Evolutionary conservation across 1,140 invertebrate species (phyloP).

Genomic region (Elymnias hypermnestra): DNA sequence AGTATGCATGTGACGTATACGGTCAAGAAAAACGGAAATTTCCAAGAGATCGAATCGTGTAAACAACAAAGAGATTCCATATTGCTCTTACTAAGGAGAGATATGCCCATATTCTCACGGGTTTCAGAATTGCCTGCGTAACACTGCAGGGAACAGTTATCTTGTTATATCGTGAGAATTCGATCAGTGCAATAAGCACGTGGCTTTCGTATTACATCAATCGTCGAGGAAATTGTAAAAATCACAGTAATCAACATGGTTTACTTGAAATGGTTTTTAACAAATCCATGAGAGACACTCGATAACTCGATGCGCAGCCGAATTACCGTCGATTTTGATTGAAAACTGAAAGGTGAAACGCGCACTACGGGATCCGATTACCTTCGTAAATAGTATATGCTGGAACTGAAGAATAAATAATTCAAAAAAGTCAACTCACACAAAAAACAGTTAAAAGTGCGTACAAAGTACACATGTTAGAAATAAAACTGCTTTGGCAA

Average conservation of each 20-base stretch:
- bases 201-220: background rate
- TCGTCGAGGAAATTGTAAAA: background rate
- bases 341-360: conserved; percentile 44
- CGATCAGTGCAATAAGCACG: background rate
- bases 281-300: conserved; percentile 3
- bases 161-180: no score
- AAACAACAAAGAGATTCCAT: no score
- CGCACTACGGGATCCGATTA: conserved; percentile 31
- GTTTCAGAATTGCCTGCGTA: no score
- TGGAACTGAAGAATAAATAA: conserved; percentile 5
- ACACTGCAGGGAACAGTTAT: no score
- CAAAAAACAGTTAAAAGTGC: no score
- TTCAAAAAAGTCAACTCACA: background rate
- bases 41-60: no score
- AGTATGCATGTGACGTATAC: no score
- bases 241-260: background rate
- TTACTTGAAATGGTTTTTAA: conserved; percentile 5
- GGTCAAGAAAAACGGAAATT: no score
- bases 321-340: conserved; percentile 38
- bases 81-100: no score
- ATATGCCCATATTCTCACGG: no score
- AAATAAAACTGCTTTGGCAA: no score
- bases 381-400: conserved; percentile 24
- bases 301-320: conserved; percentile 23
- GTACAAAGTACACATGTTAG: no score